Conservation (phyloP, 2,113 vertebrate genomes). For the Okapia johnstoni region DNA sequence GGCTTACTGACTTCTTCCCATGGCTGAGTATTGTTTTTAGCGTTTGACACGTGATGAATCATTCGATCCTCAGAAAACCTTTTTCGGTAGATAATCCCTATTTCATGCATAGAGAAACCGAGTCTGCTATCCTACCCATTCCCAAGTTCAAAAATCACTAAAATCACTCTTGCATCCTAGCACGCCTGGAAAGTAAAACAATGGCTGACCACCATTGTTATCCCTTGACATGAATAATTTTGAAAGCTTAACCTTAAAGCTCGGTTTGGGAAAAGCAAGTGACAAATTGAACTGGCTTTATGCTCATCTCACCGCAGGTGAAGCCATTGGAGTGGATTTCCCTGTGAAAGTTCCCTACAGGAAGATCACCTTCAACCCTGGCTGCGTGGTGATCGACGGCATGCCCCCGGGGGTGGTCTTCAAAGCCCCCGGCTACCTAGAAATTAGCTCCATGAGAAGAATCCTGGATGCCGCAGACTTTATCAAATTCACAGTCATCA, state of each 20-base stretch:
- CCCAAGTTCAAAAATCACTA: background rate
- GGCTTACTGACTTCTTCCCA: background rate
- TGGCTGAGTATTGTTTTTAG: background rate
- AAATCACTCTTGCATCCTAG: background rate
- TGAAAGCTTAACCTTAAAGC: background rate
- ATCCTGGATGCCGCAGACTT: constrained; percentile 82
- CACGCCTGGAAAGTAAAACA: background rate
- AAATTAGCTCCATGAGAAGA: constrained; percentile 82
- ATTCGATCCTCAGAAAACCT: background rate
- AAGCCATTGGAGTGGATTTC: constrained; percentile 83
- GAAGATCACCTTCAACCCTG: constrained; percentile 84
- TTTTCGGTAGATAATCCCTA: background rate
- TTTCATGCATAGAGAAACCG: background rate
- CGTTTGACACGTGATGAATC: background rate
- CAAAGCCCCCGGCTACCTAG: constrained; percentile 86
- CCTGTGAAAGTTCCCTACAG: constrained; percentile 86
- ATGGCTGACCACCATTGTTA: background rate
- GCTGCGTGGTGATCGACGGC: constrained; percentile 84
- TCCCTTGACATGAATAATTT: background rate
- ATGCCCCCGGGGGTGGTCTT: constrained; percentile 83
- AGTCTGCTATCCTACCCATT: background rate
- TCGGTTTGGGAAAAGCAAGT: background rate
- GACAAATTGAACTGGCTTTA: background rate
- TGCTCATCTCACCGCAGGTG: constrained; percentile 65
- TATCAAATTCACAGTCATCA: constrained; percentile 83